Evolutionary conservation across 1,140 invertebrate species (phyloP).

Genomic region (Drosophila sp.): DNA sequence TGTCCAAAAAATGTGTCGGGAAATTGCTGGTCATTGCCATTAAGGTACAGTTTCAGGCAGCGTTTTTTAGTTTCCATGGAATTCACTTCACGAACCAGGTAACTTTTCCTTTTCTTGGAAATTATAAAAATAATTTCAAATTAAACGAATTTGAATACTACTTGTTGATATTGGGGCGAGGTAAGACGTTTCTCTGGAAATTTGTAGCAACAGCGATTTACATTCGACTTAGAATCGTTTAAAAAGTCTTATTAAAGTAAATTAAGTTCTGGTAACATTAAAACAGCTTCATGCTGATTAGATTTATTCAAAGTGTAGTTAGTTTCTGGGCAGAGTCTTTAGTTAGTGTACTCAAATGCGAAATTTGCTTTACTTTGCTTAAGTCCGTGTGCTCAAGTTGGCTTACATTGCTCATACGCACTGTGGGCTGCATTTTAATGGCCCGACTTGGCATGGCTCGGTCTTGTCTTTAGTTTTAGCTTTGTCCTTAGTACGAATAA

Average conservation of each 20-base stretch:
- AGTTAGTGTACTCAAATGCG: background rate
- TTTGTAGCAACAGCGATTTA: background rate
- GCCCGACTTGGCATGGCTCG: conserved; percentile 20
- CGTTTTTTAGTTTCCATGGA: conserved; percentile 7
- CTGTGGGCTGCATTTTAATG: conserved; percentile 49
- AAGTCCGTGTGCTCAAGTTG: conserved; percentile 5
- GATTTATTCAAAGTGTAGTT: background rate
- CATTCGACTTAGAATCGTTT: background rate
- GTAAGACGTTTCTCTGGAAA: background rate
- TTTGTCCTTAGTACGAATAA: conserved; percentile 36
- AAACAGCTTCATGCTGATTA: background rate
- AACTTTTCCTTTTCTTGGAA: background rate
- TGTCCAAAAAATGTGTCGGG: conserved; percentile 52
- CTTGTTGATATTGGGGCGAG: background rate
- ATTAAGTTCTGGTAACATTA: background rate
- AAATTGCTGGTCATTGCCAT: conserved; percentile 66
- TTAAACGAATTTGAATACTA: background rate
- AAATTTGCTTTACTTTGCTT: conserved; percentile 16
- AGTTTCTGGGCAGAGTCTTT: background rate
- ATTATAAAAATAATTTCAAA: background rate
- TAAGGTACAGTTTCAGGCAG: conserved; percentile 47
- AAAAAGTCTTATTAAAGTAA: background rate
- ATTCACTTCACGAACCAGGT: background rate
- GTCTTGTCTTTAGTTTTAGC: conserved; percentile 32
- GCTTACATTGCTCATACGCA: conserved; percentile 44